phyloP scores from a whole-genome alignment of 92 coral and sea anemone species.

The Epizoanthus scotinus region DNA sequence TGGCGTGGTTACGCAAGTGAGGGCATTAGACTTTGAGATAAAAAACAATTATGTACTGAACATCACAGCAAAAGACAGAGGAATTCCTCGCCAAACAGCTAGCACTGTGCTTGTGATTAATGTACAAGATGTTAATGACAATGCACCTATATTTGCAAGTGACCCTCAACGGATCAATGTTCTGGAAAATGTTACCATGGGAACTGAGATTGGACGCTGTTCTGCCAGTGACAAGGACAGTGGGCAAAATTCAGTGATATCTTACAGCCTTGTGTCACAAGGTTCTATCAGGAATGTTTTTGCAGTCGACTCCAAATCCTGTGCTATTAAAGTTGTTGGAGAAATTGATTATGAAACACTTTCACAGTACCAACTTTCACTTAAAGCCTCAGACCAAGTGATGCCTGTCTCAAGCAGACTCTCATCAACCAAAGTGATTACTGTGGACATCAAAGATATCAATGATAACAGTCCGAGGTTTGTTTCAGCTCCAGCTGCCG shows the following conservation, averaged over 20 bases:
- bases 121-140: slow-evolving; percentile 85
- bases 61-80: slow-evolving; percentile 87
- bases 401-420: slow-evolving; percentile 58
- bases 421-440: slow-evolving; percentile 65
- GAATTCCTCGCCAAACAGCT: slow-evolving; percentile 64
- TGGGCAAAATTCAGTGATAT: slow-evolving; percentile 76
- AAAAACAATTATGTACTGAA: slow-evolving; percentile 60
- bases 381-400: slow-evolving; percentile 83
- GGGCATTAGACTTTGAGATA: slow-evolving; percentile 83
- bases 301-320: slow-evolving; percentile 59
- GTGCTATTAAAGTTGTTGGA: slow-evolving; percentile 56
- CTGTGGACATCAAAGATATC: slow-evolving; percentile 64
- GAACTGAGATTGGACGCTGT: slow-evolving; percentile 72
- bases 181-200: slow-evolving; percentile 66
- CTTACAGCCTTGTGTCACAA: slow-evolving; percentile 63
- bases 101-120: slow-evolving; percentile 61
- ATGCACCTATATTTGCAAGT: slow-evolving; percentile 69
- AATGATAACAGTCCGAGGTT: slow-evolving; percentile 91
- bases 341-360: slow-evolving; percentile 70
- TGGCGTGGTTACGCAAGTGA: slow-evolving; percentile 69
- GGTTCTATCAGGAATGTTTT: slow-evolving; percentile 61
- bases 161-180: slow-evolving; percentile 50
- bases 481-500: slow-evolving; percentile 79
- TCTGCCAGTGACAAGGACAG: slow-evolving; percentile 81
- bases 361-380: slow-evolving; percentile 60